Percentiles rank a stretch among this genome's conserved stretches.
Evolutionary conservation across 1,140 invertebrate species (phyloP).

Genomic region (Asobara japonica): DNA sequence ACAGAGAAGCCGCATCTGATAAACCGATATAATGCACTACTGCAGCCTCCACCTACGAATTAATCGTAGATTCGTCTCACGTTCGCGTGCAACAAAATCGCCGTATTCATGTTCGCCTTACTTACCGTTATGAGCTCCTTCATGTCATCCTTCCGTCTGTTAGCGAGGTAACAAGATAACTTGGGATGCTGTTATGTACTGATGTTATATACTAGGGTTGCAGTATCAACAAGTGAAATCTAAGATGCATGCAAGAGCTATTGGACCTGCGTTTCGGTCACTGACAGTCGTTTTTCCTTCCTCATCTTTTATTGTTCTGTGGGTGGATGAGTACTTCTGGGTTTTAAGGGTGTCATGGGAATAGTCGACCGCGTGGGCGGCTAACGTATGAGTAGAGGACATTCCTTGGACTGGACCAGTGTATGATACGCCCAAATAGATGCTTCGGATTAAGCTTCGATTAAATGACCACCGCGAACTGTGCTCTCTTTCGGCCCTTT

Average conservation of each 20-base stretch:
- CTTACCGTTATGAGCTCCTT: conserved; percentile 26
- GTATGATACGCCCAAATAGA: too few species aligned
- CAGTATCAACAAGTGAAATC: conserved; percentile 5
- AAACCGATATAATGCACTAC: neutral
- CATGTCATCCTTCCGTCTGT: conserved; percentile 5
- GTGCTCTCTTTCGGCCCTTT: too few species aligned
- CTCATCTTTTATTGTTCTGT: neutral
- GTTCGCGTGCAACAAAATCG: conserved; percentile 30
- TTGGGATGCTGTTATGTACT: neutral
- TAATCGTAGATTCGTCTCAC: conserved; percentile 41
- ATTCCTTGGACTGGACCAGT: too few species aligned
- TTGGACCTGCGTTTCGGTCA: neutral
- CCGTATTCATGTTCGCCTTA: conserved; percentile 28
- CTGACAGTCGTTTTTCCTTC: neutral
- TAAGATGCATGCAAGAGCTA: neutral
- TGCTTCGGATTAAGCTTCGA: too few species aligned
- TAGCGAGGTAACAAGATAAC: neutral
- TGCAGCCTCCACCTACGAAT: conserved; percentile 35
- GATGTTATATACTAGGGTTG: neutral
- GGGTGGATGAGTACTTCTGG: neutral
- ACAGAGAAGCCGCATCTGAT: neutral
- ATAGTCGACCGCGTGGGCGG: neutral
- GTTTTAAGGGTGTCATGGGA: neutral
- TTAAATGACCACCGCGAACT: too few species aligned
- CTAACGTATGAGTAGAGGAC: too few species aligned